Percentiles rank a stretch among this genome's conserved stretches.
phyloP scores from a whole-genome alignment of 1,140 invertebrate genomes.

The Drosophila watanabei region DNA sequence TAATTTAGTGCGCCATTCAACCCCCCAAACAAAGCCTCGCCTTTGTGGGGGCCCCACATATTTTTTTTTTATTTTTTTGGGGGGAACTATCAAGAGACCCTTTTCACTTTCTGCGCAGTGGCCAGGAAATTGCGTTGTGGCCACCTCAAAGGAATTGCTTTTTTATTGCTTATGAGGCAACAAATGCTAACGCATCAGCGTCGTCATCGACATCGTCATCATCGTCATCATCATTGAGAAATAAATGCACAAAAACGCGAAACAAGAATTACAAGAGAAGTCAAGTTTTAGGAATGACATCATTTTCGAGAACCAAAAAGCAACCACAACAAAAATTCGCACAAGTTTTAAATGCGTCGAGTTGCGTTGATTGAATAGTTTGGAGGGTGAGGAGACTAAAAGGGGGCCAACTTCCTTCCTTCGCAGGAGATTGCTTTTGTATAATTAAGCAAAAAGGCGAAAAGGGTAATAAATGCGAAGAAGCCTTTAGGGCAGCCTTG shows the following conservation, averaged over 20 bases:
- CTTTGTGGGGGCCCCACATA: conserved; percentile 28
- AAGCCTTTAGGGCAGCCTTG: conserved; percentile 29
- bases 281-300: conserved; percentile 70
- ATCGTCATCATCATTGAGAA: conserved; percentile 15
- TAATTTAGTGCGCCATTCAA: conserved; percentile 44
- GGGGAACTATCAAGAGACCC: conserved; percentile 30
- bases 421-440: conserved; percentile 21
- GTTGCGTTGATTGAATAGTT: conserved; percentile 54
- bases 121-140: conserved; percentile 46
- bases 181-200: conserved; percentile 51
- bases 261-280: conserved; percentile 54
- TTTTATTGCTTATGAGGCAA: conserved; percentile 58
- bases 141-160: conserved; percentile 59
- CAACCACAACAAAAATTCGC: conserved; percentile 17
- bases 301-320: conserved; percentile 33
- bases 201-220: conserved; percentile 13
- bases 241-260: conserved; percentile 60
- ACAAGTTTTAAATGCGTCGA: conserved; percentile 60
- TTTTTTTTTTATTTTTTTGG: conserved; percentile 1
- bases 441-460: conserved; percentile 48
- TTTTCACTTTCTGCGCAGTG: conserved; percentile 52
- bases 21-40: conserved; percentile 38
- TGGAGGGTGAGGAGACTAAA: background rate
- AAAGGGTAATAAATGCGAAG: conserved; percentile 3
- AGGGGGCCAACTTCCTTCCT: conserved; percentile 10